Percentiles rank a stretch among this genome's conserved stretches.
Evolutionary conservation across 2,113 vertebrate genomes (phyloP).

Genomic region (Oryzias curvinotus): DNA sequence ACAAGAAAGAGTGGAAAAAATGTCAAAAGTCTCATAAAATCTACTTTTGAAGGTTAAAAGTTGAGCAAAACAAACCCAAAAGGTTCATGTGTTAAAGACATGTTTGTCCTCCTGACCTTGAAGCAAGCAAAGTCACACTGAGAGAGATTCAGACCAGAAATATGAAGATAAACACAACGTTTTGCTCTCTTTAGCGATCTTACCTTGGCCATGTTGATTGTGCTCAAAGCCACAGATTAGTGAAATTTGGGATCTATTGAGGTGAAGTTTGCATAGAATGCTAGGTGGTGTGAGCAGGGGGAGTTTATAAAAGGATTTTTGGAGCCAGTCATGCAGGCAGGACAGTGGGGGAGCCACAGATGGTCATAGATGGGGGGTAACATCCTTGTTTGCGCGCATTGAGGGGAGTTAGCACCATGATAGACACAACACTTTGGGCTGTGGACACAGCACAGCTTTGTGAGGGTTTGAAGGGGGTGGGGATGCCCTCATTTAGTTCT

Average conservation of each 20-base stretch:
- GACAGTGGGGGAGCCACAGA: conserved; percentile 60
- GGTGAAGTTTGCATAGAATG: conserved; percentile 8
- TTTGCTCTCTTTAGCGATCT: conserved; percentile 23
- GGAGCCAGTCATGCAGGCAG: conserved; percentile 49
- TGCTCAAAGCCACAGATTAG: conserved; percentile 25
- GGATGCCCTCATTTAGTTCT: conserved; percentile 32
- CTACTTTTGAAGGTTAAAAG: conserved; percentile 28
- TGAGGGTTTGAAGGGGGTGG: conserved; percentile 19
- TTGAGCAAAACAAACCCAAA: conserved; percentile 28
- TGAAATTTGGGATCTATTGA: conserved; percentile 31
- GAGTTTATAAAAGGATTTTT: conserved; percentile 32
- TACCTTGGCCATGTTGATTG: conserved; percentile 29
- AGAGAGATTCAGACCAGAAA: conserved; percentile 50
- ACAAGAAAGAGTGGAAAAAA: background rate
- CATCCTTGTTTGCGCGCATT: conserved; percentile 67
- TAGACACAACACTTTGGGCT: conserved; percentile 72
- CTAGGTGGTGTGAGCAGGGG: conserved; percentile 6
- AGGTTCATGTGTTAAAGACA: conserved; percentile 8
- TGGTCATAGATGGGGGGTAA: conserved; percentile 66
- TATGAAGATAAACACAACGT: conserved; percentile 41
- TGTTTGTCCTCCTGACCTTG: conserved; percentile 56
- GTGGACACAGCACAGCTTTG: conserved; percentile 44
- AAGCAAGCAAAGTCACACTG: conserved; percentile 22
- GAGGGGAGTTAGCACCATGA: conserved; percentile 65
- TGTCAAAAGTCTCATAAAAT: conserved; percentile 18